Percentiles rank a stretch among this genome's conserved stretches.
Conservation (phyloP, 1,140 invertebrate genomes). For the Odontomachus brunneus region DNA sequence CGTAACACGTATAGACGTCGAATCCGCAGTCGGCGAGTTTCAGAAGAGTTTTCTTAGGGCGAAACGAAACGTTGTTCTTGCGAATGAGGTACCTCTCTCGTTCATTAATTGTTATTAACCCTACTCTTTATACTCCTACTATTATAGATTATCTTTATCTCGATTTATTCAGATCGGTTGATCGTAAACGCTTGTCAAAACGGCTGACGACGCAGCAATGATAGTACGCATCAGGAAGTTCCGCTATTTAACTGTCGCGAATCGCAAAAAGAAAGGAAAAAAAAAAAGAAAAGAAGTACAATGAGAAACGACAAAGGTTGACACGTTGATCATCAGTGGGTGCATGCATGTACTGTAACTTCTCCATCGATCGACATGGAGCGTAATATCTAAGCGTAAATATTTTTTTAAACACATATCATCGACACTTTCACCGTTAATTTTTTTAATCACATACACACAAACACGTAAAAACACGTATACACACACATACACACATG, state of each 20-base stretch:
- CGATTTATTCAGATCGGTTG: constrained; percentile 61
- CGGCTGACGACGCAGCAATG: constrained; percentile 35
- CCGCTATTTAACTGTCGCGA: constrained; percentile 15
- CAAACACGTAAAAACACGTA: no score
- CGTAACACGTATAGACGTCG: not conserved
- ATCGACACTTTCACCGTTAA: constrained; percentile 70
- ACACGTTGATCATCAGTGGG: constrained; percentile 40
- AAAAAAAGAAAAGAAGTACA: constrained; percentile 27
- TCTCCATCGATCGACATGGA: constrained; percentile 37
- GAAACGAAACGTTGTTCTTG: constrained; percentile 31
- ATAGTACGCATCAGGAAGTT: constrained; percentile 41
- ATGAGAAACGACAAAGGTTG: constrained; percentile 32
- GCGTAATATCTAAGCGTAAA: constrained; percentile 47
- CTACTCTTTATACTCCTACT: constrained; percentile 72
- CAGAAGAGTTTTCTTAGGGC: not conserved
- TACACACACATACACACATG: no score
- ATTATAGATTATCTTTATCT: constrained; percentile 66
- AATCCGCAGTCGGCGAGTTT: constrained; percentile 10
- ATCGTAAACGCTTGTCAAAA: constrained; percentile 61
- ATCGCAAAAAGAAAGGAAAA: not conserved
- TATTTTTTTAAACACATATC: constrained; percentile 75
- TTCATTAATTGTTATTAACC: constrained; percentile 68
- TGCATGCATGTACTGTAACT: constrained; percentile 38
- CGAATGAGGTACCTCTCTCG: constrained; percentile 52
- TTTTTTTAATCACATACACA: constrained; percentile 32